Evolutionary conservation across 1,140 invertebrate species (phyloP).

Genomic region (Ostrea denselamellosa): DNA sequence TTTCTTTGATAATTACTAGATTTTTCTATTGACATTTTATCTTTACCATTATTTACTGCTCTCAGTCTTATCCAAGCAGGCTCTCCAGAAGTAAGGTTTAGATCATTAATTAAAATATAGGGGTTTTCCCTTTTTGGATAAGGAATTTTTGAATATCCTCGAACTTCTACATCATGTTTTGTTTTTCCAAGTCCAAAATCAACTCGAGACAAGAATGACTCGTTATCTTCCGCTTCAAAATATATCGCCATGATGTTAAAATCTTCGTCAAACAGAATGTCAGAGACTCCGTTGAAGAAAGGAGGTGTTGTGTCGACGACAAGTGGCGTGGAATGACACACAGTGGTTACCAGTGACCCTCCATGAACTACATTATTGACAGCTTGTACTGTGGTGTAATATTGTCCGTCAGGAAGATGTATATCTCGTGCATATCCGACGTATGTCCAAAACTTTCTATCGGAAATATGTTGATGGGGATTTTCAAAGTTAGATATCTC

Average conservation of each 20-base stretch:
- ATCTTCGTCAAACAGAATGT: constrained; percentile 66
- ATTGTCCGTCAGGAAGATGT: constrained; percentile 61
- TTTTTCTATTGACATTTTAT: no score
- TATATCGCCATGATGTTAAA: constrained; percentile 66
- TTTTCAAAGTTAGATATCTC: constrained; percentile 59
- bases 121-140: constrained; percentile 47
- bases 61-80: constrained; percentile 65
- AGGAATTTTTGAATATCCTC: constrained; percentile 58
- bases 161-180: constrained; percentile 67
- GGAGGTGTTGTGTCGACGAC: constrained; percentile 68
- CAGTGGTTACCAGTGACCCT: constrained; percentile 67
- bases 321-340: constrained; percentile 66
- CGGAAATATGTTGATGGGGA: constrained; percentile 61
- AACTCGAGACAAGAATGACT: constrained; percentile 59
- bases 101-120: constrained; percentile 61
- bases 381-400: constrained; percentile 66
- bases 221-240: constrained; percentile 60
- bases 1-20: no score
- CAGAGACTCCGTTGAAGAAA: constrained; percentile 50
- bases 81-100: constrained; percentile 59
- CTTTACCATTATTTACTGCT: constrained; percentile 63
- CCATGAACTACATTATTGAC: constrained; percentile 65
- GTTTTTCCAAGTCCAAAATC: constrained; percentile 69
- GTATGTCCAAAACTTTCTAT: constrained; percentile 65
- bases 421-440: constrained; percentile 60